These are phyloP conservation scores for Aproaerema taeniolella DNA, from an alignment of 2,888 invertebrate species.

Conservation along the genomic window DNA sequence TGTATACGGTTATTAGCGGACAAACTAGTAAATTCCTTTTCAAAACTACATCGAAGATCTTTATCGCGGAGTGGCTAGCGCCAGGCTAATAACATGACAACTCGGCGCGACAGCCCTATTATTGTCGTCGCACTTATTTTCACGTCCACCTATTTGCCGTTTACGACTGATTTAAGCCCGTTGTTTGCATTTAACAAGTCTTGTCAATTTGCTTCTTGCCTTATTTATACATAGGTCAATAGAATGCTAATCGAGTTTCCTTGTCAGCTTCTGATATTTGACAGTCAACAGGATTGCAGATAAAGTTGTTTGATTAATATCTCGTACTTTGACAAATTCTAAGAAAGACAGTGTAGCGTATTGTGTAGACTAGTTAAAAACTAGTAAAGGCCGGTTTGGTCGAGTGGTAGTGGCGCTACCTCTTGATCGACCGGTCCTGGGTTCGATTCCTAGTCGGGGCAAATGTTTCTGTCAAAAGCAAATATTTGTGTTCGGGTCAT, in stretches of 20 bases:
- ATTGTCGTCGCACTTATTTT: slow-evolving; percentile 50
- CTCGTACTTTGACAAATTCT: slow-evolving; percentile 35
- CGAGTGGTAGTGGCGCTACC: too few relatives aligned
- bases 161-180: slow-evolving; percentile 50
- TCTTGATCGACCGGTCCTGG: too few relatives aligned
- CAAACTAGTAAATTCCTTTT: slow-evolving; percentile 61
- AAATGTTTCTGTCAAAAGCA: too few relatives aligned
- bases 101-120: slow-evolving; percentile 35
- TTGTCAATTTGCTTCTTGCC: slow-evolving; percentile 46
- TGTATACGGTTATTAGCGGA: slow-evolving; percentile 62
- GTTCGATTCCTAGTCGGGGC: too few relatives aligned
- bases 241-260: slow-evolving; percentile 53
- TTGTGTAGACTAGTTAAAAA: too few relatives aligned
- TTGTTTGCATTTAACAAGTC: slow-evolving; percentile 58
- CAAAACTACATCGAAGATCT: slow-evolving; percentile 58
- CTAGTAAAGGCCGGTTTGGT: too few relatives aligned
- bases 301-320: slow-evolving; percentile 45
- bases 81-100: slow-evolving; percentile 40
- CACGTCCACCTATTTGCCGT: slow-evolving; percentile 51
- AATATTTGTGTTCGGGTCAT: too few relatives aligned
- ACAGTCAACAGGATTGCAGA: slow-evolving; percentile 46
- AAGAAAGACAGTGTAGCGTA: too few relatives aligned
- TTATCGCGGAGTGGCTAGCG: slow-evolving; percentile 42
- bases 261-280: slow-evolving; percentile 39
- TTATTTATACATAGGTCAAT: slow-evolving; percentile 44